Evolutionary conservation across 2,888 invertebrate genomes (phyloP).

Genomic region (Rutpela maculata): DNA sequence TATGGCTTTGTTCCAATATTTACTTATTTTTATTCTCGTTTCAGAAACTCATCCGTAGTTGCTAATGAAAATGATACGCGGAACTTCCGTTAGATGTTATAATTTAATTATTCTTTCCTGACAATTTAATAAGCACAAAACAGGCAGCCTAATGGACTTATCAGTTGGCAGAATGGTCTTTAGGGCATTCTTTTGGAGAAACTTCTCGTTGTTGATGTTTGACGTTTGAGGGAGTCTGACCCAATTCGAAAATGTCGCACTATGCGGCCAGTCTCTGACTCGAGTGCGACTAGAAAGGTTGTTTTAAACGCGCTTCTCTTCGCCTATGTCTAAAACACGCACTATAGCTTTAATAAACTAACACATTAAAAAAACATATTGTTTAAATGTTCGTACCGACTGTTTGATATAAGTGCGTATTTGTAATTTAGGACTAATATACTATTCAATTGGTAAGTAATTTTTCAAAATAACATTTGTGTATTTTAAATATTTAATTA

Average conservation of each 20-base stretch:
- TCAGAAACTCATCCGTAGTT: too few relatives aligned
- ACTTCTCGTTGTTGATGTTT: slow-evolving; percentile 38
- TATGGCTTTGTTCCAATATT: background rate
- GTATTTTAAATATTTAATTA: background rate
- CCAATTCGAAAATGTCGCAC: slow-evolving; percentile 62
- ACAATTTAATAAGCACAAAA: background rate
- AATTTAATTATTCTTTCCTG: background rate
- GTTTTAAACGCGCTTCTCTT: slow-evolving; percentile 16
- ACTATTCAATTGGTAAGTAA: background rate
- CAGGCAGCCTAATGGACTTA: background rate
- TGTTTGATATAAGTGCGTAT: background rate
- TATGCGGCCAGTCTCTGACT: slow-evolving; percentile 53
- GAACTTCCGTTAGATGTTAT: too few relatives aligned
- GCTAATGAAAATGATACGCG: too few relatives aligned
- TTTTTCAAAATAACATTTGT: background rate
- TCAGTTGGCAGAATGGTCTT: slow-evolving; percentile 41
- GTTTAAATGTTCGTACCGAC: background rate
- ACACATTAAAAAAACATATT: background rate
- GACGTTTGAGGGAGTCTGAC: slow-evolving; percentile 57
- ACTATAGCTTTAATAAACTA: background rate
- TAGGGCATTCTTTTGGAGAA: slow-evolving; percentile 56
- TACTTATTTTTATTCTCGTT: background rate
- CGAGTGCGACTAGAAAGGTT: slow-evolving; percentile 38
- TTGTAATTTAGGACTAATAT: background rate
- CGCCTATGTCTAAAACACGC: slow-evolving; percentile 10